Evolutionary conservation across 2,113 vertebrate species (phyloP).

Genomic region (Otis tarda): DNA sequence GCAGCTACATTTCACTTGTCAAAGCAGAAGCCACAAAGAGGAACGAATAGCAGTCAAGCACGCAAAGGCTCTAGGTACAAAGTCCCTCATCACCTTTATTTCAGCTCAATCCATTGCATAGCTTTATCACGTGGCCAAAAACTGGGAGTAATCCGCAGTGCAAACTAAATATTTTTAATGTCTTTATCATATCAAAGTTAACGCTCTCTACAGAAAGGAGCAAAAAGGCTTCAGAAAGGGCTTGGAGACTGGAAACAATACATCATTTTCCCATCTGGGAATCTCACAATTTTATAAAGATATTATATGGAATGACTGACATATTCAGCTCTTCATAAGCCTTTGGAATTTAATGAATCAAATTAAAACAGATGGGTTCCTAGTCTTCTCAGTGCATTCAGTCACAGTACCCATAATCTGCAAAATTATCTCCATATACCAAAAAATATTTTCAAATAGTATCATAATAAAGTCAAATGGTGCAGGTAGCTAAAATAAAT

Average conservation of each 20-base stretch:
- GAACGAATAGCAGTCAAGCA: constrained; percentile 27
- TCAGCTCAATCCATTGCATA: neutral
- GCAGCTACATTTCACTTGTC: constrained; percentile 44
- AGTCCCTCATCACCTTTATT: constrained; percentile 4
- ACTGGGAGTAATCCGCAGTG: neutral
- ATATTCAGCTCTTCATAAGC: neutral
- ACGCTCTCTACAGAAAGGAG: neutral
- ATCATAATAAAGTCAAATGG: neutral
- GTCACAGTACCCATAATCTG: neutral
- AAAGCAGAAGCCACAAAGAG: constrained; percentile 28
- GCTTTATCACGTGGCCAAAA: neutral
- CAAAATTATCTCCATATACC: neutral
- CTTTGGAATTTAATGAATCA: neutral
- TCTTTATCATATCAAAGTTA: neutral
- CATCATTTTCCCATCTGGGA: neutral
- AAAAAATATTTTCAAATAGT: neutral
- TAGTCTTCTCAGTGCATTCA: neutral
- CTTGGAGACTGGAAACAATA: neutral
- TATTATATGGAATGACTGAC: neutral
- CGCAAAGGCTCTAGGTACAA: neutral
- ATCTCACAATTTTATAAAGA: neutral
- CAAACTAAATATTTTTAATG: neutral
- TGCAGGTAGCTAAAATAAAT: neutral
- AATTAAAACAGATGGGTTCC: neutral
- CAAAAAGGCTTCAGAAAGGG: neutral